Evolutionary conservation across 1,140 invertebrate species (phyloP).

Genomic region (Drosophila grimshawi): DNA sequence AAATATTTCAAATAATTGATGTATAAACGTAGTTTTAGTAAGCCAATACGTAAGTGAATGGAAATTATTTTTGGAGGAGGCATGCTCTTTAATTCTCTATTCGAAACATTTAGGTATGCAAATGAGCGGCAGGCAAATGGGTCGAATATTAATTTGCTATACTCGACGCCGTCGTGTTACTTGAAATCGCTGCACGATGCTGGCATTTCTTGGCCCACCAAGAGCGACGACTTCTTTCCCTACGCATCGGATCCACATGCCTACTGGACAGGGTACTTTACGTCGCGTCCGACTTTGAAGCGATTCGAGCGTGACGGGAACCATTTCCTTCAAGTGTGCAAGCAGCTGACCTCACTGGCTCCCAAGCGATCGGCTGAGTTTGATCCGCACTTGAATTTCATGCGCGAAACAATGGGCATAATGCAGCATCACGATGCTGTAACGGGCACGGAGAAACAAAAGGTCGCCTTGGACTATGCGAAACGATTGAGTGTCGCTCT

Average conservation of each 20-base stretch:
- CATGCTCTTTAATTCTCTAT: background rate
- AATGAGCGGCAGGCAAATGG: constrained; percentile 87
- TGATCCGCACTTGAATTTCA: constrained; percentile 74
- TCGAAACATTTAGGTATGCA: constrained; percentile 84
- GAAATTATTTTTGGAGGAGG: background rate
- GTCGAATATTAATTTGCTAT: constrained; percentile 91
- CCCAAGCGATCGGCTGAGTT: constrained; percentile 53
- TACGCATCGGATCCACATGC: constrained; percentile 93
- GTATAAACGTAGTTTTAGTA: background rate
- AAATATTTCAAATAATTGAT: no score
- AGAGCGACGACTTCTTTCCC: constrained; percentile 95
- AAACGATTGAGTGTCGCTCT: constrained; percentile 86
- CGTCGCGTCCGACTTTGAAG: constrained; percentile 94
- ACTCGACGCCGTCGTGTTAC: constrained; percentile 98
- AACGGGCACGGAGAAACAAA: constrained; percentile 96
- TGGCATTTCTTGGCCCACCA: constrained; percentile 88
- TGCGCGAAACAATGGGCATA: constrained; percentile 89
- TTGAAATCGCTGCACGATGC: constrained; percentile 91
- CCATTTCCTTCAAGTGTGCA: constrained; percentile 90
- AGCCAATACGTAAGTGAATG: background rate
- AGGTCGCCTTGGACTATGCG: constrained; percentile 95
- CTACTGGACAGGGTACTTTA: constrained; percentile 98
- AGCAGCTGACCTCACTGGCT: constrained; percentile 85
- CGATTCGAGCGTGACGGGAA: constrained; percentile 91
- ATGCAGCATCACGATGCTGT: constrained; percentile 97